phyloP scores from a whole-genome alignment of 2,888 invertebrate genomes.

The Pammene fasciana region DNA sequence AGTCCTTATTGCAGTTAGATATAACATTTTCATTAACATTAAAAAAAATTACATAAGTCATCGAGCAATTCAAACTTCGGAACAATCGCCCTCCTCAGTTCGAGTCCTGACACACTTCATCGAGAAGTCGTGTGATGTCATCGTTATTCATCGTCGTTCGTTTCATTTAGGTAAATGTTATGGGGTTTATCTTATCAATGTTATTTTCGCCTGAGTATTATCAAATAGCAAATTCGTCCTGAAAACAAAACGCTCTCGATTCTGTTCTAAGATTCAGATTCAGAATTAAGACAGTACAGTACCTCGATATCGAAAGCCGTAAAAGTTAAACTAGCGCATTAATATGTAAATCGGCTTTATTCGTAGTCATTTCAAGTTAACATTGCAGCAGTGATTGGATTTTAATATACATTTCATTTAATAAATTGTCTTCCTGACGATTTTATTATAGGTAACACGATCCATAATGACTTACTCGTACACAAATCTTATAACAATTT shows the following conservation, averaged over 20 bases:
- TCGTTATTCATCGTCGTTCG: too few relatives aligned
- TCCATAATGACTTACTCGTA: too few relatives aligned
- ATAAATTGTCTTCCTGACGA: not conserved
- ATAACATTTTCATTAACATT: too few relatives aligned
- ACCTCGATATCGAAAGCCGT: conserved; percentile 1
- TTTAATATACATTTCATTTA: not conserved
- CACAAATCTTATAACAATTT: too few relatives aligned
- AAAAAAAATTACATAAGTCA: too few relatives aligned
- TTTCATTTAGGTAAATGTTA: too few relatives aligned
- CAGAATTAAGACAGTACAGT: not conserved
- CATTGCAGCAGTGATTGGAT: conserved; percentile 3
- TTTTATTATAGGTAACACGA: not conserved
- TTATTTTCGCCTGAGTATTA: not conserved
- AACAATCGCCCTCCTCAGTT: too few relatives aligned
- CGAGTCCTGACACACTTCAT: too few relatives aligned
- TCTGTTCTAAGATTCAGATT: not conserved
- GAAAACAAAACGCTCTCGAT: not conserved
- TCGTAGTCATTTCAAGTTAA: not conserved
- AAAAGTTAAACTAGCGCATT: conserved; percentile 12
- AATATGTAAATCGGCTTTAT: conserved; percentile 17
- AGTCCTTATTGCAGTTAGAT: too few relatives aligned
- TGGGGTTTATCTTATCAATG: not conserved
- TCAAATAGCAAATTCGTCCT: conserved; percentile 11
- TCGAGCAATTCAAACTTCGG: too few relatives aligned
- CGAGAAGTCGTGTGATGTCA: too few relatives aligned